Conservation (phyloP, 2,888 invertebrate species). For the Drosophila conformis region DNA sequence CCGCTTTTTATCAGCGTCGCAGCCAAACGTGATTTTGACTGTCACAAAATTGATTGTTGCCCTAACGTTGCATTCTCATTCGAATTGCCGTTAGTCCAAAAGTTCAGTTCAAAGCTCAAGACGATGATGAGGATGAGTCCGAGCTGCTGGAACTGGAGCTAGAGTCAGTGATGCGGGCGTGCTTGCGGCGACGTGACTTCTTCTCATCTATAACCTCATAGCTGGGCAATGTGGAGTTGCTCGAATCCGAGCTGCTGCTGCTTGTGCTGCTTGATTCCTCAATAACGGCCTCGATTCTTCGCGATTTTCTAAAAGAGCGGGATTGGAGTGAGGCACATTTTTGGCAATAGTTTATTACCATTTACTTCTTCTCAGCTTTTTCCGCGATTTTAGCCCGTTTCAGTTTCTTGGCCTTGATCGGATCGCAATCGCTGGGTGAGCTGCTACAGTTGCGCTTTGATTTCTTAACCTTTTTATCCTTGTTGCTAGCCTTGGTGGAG, state of each 20-base stretch:
- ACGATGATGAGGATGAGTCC: constrained; percentile 73
- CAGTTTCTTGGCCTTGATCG: constrained; percentile 72
- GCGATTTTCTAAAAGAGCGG: constrained; percentile 66
- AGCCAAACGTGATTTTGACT: constrained; percentile 42
- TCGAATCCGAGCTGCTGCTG: constrained; percentile 78
- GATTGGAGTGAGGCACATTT: neutral
- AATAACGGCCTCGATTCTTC: constrained; percentile 82
- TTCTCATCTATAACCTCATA: constrained; percentile 84
- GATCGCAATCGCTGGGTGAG: constrained; percentile 80
- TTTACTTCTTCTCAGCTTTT: constrained; percentile 81
- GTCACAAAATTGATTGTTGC: constrained; percentile 43
- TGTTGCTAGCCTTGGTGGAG: constrained; percentile 79
- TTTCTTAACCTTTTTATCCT: constrained; percentile 83
- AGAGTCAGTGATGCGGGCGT: constrained; percentile 68
- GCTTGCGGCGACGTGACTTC: constrained; percentile 73
- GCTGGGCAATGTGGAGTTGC: constrained; percentile 83
- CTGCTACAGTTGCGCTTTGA: constrained; percentile 77
- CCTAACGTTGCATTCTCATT: constrained; percentile 34
- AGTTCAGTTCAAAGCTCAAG: constrained; percentile 39
- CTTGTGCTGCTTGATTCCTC: constrained; percentile 79
- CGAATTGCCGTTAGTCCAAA: constrained; percentile 53
- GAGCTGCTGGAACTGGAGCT: constrained; percentile 75
- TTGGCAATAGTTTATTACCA: neutral
- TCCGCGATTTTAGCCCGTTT: constrained; percentile 80
- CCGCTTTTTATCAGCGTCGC: constrained; percentile 20